These are phyloP conservation scores for Anastatus disparis DNA, from an alignment of 1,140 invertebrate species.

Conservation along the genomic window DNA sequence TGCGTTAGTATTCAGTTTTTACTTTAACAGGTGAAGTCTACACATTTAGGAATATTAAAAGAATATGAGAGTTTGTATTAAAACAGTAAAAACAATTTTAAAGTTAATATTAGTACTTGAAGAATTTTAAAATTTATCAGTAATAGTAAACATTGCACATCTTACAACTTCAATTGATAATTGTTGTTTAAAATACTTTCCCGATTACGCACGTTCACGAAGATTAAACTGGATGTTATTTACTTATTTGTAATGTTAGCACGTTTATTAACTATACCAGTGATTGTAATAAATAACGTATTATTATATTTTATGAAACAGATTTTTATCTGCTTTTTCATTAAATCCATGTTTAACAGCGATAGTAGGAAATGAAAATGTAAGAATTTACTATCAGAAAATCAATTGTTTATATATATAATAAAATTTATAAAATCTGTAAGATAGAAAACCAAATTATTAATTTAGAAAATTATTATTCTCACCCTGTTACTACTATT, in stretches of 20 bases:
- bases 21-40: conserved; percentile 20
- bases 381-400: too few species aligned
- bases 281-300: not conserved
- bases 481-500: not conserved
- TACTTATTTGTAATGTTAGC: not conserved
- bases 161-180: not conserved
- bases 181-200: not conserved
- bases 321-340: too few species aligned
- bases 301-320: conserved; percentile 12
- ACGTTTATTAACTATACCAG: too few species aligned
- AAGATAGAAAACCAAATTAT: too few species aligned
- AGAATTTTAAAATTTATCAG: not conserved
- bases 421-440: too few species aligned
- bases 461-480: too few species aligned
- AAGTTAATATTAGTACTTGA: not conserved
- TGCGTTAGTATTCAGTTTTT: not conserved
- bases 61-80: too few species aligned
- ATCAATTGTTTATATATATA: too few species aligned
- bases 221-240: not conserved
- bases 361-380: too few species aligned
- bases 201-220: not conserved
- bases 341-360: too few species aligned
- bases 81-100: not conserved
- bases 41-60: not conserved
- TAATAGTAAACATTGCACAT: not conserved